Percentiles rank a stretch among this genome's conserved stretches.
These are phyloP conservation scores for Indicator maculatus DNA, from an alignment of 2,113 vertebrate genomes.

Conservation along the genomic window DNA sequence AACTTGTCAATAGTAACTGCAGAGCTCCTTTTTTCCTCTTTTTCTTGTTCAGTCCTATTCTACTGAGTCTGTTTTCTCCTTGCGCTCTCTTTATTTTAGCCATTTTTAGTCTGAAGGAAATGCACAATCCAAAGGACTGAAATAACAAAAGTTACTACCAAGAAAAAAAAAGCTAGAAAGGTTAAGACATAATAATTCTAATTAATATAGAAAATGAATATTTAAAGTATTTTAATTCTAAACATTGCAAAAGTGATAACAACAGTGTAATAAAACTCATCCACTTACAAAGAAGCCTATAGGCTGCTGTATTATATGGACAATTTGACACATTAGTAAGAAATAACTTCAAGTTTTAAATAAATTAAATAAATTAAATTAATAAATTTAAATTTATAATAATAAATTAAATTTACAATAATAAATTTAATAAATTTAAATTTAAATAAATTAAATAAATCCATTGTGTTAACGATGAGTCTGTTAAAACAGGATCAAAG, in stretches of 20 bases:
- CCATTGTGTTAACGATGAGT: background rate
- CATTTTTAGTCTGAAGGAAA: slow-evolving; percentile 21
- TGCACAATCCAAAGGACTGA: background rate
- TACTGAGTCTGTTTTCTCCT: background rate
- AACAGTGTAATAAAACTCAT: background rate
- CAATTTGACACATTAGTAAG: background rate
- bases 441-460: slow-evolving; percentile 1
- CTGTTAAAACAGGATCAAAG: background rate
- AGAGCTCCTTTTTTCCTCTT: slow-evolving; percentile 19
- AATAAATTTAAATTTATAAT: no score
- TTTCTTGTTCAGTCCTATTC: background rate
- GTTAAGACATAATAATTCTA: background rate
- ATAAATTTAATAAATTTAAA: no score
- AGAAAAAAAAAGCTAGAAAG: background rate
- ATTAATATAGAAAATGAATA: background rate
- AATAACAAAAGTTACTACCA: background rate
- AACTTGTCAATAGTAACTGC: slow-evolving; percentile 73
- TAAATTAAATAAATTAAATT: no score
- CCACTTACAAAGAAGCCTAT: background rate
- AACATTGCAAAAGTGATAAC: background rate
- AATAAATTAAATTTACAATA: no score
- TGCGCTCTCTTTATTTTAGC: slow-evolving; percentile 22
- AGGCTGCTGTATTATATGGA: background rate
- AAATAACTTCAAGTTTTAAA: background rate
- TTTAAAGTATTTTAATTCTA: background rate